phyloP scores from a whole-genome alignment of 2,888 invertebrate species.

The Nezara viridula region DNA sequence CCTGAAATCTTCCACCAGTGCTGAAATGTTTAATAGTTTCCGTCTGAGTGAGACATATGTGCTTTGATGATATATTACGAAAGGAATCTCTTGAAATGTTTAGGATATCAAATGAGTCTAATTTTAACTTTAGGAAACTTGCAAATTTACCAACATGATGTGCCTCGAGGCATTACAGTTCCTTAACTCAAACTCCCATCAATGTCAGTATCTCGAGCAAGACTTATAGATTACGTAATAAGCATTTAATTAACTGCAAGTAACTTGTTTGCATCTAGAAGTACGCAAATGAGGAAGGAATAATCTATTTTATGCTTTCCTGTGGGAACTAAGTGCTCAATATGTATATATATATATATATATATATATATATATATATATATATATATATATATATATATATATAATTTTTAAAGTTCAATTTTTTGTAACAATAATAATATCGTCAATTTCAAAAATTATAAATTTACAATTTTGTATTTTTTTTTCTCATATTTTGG shows the following conservation, averaged over 20 bases:
- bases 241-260: neutral
- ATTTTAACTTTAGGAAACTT: slow-evolving; percentile 32
- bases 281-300: neutral
- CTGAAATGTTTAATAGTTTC: slow-evolving; percentile 38
- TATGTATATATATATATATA: neutral
- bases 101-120: neutral
- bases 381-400: neutral
- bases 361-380: neutral
- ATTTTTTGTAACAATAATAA: too few species aligned
- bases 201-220: slow-evolving; percentile 20
- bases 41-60: neutral
- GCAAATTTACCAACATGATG: slow-evolving; percentile 35
- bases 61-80: slow-evolving; percentile 31
- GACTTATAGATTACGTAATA: slow-evolving; percentile 24
- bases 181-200: slow-evolving; percentile 30
- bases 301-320: neutral
- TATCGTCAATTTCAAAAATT: too few species aligned
- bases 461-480: too few species aligned
- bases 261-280: neutral
- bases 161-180: neutral
- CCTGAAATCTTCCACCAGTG: neutral
- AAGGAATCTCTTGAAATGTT: slow-evolving; percentile 26
- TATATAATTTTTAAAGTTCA: too few species aligned
- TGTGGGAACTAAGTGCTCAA: too few species aligned
- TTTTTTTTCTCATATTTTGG: too few species aligned